Evolutionary conservation across 2,113 vertebrate species (phyloP).

Genomic region (Periophthalmodon schlosseri): DNA sequence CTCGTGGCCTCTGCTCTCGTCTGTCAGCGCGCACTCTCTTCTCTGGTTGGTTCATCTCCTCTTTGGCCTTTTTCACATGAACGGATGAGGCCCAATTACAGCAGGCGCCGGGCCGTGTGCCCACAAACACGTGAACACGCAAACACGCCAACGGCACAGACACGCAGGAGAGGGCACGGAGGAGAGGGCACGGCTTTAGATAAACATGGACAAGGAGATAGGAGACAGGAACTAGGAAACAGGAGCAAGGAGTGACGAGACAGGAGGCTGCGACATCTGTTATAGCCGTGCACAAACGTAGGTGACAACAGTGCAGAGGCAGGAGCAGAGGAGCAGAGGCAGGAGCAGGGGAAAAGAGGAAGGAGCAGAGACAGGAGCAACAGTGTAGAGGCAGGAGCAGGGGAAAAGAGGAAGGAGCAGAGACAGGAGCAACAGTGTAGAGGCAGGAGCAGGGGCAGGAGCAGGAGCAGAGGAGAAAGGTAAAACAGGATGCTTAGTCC

Average conservation of each 20-base stretch:
- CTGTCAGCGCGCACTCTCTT: slow-evolving; percentile 9
- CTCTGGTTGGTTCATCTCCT: slow-evolving; percentile 28
- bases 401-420: too few relatives aligned
- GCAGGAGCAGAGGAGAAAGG: too few relatives aligned
- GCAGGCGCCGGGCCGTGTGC: too few relatives aligned
- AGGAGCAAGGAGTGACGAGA: neutral
- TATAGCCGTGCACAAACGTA: slow-evolving; percentile 18
- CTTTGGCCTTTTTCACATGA: slow-evolving; percentile 27
- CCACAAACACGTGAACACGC: slow-evolving; percentile 21
- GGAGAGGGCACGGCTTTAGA: slow-evolving; percentile 45
- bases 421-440: too few relatives aligned
- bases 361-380: too few relatives aligned
- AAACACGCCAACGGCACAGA: slow-evolving; percentile 75
- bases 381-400: too few relatives aligned
- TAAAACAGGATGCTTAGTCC: too few relatives aligned
- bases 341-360: neutral
- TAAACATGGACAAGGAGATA: slow-evolving; percentile 47
- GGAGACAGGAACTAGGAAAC: slow-evolving; percentile 35
- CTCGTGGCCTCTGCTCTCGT: slow-evolving; percentile 26
- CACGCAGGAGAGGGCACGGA: too few relatives aligned
- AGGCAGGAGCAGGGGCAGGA: too few relatives aligned
- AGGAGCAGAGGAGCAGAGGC: too few relatives aligned
- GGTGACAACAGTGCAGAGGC: too few relatives aligned
- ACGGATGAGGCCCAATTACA: slow-evolving; percentile 74
- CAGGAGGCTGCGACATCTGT: slow-evolving; percentile 64